Conservation (phyloP, 2,888 invertebrate genomes). For the Aspidiotus rigidus region DNA sequence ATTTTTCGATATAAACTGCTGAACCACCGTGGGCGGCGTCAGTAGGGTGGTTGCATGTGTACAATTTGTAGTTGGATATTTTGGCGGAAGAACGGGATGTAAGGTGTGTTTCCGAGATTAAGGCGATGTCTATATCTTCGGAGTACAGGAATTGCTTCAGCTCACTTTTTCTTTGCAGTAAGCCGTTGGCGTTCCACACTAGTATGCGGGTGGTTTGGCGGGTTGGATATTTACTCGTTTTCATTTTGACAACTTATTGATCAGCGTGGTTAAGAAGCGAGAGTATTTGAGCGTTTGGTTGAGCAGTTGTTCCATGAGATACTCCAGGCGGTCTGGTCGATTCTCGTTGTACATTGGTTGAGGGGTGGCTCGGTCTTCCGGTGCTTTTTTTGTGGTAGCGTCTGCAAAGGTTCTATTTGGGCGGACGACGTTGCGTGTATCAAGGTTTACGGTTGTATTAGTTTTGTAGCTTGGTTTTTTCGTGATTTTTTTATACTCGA, state of each 20-base stretch:
- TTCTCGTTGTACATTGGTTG: not conserved
- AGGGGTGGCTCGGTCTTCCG: not conserved
- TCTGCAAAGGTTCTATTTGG: not conserved
- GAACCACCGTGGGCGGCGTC: not conserved
- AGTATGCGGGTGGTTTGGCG: not conserved
- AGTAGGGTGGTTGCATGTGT: not conserved
- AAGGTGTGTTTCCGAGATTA: not conserved
- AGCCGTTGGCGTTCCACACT: not conserved
- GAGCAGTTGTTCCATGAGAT: not conserved
- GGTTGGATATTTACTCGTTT: not conserved
- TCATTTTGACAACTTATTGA: not conserved
- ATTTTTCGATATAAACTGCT: not conserved
- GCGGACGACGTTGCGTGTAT: no score
- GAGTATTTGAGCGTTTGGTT: not conserved
- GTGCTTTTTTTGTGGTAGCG: not conserved
- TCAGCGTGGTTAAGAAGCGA: not conserved
- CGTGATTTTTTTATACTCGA: not conserved
- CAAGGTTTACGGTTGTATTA: no score
- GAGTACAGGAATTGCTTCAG: not conserved
- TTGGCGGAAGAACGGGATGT: not conserved
- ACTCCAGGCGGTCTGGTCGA: not conserved
- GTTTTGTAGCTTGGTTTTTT: no score
- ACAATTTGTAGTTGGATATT: not conserved
- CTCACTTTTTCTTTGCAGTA: not conserved
- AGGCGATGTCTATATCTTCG: not conserved